A percentile compares a stretch with the other conserved stretches of the same genome.
Evolutionary conservation across 2,113 vertebrate species (phyloP).

Genomic region (Apteryx owenii): DNA sequence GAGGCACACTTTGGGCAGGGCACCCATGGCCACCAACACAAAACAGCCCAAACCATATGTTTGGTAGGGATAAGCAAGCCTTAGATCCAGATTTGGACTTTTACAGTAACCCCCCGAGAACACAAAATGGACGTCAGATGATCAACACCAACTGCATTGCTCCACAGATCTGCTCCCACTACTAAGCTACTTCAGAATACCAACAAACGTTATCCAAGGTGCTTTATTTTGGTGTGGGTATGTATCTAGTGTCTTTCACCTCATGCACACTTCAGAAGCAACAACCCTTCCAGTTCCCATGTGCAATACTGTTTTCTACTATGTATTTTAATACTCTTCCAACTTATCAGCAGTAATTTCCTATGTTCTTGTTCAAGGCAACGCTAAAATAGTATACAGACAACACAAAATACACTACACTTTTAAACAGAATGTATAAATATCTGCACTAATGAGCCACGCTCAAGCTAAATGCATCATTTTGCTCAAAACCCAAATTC

Average conservation of each 20-base stretch:
- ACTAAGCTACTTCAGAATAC: too few species aligned
- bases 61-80: neutral
- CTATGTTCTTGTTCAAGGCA: neutral
- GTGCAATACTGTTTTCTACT: neutral
- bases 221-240: neutral
- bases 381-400: neutral
- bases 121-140: neutral
- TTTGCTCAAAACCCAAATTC: neutral
- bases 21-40: neutral
- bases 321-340: neutral
- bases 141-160: neutral
- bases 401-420: neutral
- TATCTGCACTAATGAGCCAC: neutral
- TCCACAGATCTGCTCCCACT: neutral
- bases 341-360: neutral
- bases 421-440: neutral
- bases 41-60: too few species aligned
- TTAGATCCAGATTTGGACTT: neutral
- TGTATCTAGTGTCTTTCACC: neutral
- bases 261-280: neutral
- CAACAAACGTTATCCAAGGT: neutral
- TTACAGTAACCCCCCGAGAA: neutral
- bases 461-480: neutral
- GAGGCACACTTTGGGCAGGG: neutral
- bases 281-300: neutral